phyloP scores from a whole-genome alignment of 2,113 vertebrate genomes.

The Cromileptes altivelis region DNA sequence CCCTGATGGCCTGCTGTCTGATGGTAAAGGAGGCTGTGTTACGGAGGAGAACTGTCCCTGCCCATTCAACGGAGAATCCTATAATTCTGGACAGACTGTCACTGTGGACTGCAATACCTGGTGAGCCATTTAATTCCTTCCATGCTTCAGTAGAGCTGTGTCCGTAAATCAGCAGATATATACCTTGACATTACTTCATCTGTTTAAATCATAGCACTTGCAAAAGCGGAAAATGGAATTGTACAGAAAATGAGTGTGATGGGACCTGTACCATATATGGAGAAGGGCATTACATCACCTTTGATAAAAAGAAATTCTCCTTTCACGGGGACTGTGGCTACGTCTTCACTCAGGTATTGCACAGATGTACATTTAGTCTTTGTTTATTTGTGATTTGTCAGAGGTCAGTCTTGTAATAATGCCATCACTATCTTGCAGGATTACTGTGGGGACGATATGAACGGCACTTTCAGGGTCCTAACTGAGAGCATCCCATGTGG shows the following conservation, averaged over 20 bases:
- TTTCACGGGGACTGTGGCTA: conserved; percentile 94
- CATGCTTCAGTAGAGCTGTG: background rate
- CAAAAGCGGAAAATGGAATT: conserved; percentile 87
- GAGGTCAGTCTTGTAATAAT: conserved; percentile 14
- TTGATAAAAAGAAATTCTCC: conserved; percentile 90
- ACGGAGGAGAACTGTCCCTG: conserved; percentile 88
- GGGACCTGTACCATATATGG: conserved; percentile 92
- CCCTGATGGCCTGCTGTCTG: conserved; percentile 85
- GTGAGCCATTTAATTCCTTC: conserved; percentile 73
- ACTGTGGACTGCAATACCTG: conserved; percentile 92
- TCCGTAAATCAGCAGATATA: background rate
- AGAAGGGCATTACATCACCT: conserved; percentile 92
- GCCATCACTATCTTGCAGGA: conserved; percentile 83
- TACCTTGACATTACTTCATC: background rate
- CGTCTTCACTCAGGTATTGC: conserved; percentile 89
- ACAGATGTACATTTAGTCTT: background rate
- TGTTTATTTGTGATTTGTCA: background rate
- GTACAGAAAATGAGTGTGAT: conserved; percentile 86
- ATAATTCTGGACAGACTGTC: conserved; percentile 85
- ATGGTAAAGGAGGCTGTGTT: conserved; percentile 88
- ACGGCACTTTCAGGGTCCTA: conserved; percentile 88
- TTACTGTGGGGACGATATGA: conserved; percentile 79
- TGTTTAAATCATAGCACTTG: conserved; percentile 86
- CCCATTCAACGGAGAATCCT: conserved; percentile 86
- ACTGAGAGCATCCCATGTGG: conserved; percentile 91